These are phyloP conservation scores for Poeciliopsis paucimaculata DNA, from an alignment of 2,797 vertebrate genomes.

Conservation along the genomic window DNA sequence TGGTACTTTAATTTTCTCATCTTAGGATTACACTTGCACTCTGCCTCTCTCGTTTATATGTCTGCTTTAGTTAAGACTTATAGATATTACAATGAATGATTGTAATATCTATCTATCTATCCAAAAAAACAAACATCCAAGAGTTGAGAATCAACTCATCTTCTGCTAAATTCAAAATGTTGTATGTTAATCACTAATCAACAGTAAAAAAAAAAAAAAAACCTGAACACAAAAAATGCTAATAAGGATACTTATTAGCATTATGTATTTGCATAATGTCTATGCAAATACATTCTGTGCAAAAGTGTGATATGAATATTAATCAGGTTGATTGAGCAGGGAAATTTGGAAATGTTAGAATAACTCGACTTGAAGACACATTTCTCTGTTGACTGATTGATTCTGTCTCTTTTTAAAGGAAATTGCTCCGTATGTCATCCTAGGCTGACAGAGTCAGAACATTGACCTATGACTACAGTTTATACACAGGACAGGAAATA, in stretches of 20 bases:
- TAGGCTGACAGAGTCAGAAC: conserved; percentile 44
- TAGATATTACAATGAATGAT: neutral
- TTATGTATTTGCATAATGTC: no score
- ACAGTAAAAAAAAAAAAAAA: neutral
- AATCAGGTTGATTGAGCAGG: conserved; percentile 34
- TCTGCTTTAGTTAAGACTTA: neutral
- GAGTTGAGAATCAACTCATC: neutral
- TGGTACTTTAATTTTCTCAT: neutral
- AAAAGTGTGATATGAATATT: conserved; percentile 15
- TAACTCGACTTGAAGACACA: conserved; percentile 8
- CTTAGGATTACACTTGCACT: neutral
- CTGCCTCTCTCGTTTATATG: no score
- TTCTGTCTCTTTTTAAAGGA: conserved; percentile 36
- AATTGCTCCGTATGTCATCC: conserved; percentile 33
- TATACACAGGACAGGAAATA: conserved; percentile 55
- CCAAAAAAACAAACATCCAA: neutral
- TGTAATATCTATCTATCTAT: no score
- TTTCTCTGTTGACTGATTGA: conserved; percentile 50
- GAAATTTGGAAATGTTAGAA: conserved; percentile 6
- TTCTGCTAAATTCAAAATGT: neutral
- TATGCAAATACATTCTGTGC: conserved; percentile 13
- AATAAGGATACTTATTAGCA: neutral
- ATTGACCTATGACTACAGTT: conserved; percentile 55
- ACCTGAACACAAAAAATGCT: neutral
- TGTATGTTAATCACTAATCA: neutral